Conservation (phyloP, 2,888 invertebrate genomes). For the Thymelicus sylvestris region DNA sequence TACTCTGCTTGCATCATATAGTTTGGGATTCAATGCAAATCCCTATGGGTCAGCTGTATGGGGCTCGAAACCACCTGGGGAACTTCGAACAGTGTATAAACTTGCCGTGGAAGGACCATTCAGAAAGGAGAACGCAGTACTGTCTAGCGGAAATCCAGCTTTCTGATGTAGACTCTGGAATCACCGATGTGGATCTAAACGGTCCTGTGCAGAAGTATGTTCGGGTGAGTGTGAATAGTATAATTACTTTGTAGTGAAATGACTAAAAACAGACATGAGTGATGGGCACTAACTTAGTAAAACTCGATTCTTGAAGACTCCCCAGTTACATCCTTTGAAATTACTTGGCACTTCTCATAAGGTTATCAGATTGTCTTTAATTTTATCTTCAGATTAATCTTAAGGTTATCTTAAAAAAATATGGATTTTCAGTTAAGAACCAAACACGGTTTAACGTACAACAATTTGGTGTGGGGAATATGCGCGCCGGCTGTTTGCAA, state of each 20-base stretch:
- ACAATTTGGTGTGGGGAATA: slow-evolving; percentile 50
- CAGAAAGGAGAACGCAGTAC: slow-evolving; percentile 52
- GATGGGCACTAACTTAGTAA: too few species aligned
- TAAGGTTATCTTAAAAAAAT: too few species aligned
- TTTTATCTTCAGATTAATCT: too few species aligned
- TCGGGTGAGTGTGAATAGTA: slow-evolving; percentile 42
- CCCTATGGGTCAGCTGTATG: slow-evolving; percentile 54
- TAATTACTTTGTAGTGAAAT: too few species aligned
- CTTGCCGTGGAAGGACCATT: slow-evolving; percentile 46
- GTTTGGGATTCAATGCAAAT: slow-evolving; percentile 60
- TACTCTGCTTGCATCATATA: slow-evolving; percentile 37
- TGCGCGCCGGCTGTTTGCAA: slow-evolving; percentile 54
- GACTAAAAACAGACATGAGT: too few species aligned
- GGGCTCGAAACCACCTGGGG: slow-evolving; percentile 50
- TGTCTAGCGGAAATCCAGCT: slow-evolving; percentile 52
- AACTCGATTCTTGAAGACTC: too few species aligned
- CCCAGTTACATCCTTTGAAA: too few species aligned
- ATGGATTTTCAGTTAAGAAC: slow-evolving; percentile 46
- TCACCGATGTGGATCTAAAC: slow-evolving; percentile 40
- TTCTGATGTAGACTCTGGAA: slow-evolving; percentile 24
- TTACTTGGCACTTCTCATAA: too few species aligned
- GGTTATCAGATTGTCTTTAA: too few species aligned
- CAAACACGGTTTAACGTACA: slow-evolving; percentile 44
- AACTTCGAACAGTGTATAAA: slow-evolving; percentile 58
- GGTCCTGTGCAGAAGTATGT: slow-evolving; percentile 45